A percentile compares a stretch with the other conserved stretches of the same genome.
Evolutionary conservation across 2,888 invertebrate species (phyloP).

Genomic region (Apocheima hispidaria): DNA sequence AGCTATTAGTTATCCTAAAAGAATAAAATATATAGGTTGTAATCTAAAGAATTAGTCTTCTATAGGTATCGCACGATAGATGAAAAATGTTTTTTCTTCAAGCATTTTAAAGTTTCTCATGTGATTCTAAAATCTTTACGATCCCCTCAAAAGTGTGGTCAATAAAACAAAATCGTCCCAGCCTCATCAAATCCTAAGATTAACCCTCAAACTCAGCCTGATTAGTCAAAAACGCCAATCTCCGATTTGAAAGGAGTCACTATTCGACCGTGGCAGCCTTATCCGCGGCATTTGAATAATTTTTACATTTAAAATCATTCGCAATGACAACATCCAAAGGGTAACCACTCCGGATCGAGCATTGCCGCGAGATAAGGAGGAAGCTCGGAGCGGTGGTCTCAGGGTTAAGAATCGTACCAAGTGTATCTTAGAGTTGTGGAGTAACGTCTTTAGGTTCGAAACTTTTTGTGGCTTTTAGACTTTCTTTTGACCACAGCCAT

Average conservation of each 20-base stretch:
- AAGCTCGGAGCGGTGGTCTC: constrained; percentile 59
- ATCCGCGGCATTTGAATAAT: constrained; percentile 83
- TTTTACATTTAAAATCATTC: constrained; percentile 87
- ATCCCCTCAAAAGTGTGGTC: constrained; percentile 18
- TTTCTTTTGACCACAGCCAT: no score
- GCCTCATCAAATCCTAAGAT: constrained; percentile 34
- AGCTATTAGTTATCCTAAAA: no score
- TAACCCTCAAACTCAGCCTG: constrained; percentile 50
- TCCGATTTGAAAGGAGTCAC: constrained; percentile 72
- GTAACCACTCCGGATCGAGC: constrained; percentile 83
- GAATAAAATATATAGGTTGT: no score
- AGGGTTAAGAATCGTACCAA: constrained; percentile 33
- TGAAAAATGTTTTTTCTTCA: not conserved
- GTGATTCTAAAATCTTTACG: not conserved
- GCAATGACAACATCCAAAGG: constrained; percentile 85
- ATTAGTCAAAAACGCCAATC: constrained; percentile 72
- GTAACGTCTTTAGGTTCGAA: no score
- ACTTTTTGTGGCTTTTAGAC: no score
- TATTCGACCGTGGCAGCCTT: constrained; percentile 77
- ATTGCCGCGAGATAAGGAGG: constrained; percentile 82
- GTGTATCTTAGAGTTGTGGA: constrained; percentile 18
- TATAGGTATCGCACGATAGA: not conserved
- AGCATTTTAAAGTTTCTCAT: not conserved
- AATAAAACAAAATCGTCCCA: constrained; percentile 31
- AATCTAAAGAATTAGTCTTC: no score